Evolutionary conservation across 2,888 invertebrate species (phyloP).

Genomic region (Campaea margaritaria): DNA sequence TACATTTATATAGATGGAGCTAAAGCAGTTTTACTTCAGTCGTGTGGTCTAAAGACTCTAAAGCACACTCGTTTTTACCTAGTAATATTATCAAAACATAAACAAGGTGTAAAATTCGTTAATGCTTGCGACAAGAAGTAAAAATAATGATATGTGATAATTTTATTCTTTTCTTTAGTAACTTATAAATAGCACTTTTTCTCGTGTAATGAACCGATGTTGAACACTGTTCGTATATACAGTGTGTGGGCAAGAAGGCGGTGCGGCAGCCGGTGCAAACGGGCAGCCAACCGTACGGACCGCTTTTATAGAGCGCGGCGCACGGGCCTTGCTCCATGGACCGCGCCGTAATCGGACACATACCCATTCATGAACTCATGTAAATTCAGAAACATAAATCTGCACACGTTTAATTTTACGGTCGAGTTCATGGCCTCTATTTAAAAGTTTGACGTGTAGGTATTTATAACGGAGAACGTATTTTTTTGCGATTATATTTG

Average conservation of each 20-base stretch:
- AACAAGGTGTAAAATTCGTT: no score
- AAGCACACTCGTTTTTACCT: no score
- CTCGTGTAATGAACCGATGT: background rate
- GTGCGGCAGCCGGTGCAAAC: slow-evolving; percentile 14
- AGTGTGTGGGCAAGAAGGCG: background rate
- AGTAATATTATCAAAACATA: no score
- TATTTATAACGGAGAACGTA: background rate
- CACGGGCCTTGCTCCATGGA: slow-evolving; percentile 59
- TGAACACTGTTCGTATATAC: slow-evolving; percentile 4
- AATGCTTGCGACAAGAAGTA: no score
- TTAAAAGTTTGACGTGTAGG: slow-evolving; percentile 27
- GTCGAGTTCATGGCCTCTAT: slow-evolving; percentile 37
- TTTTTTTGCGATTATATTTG: background rate
- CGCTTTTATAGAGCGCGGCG: slow-evolving; percentile 59
- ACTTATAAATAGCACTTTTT: background rate
- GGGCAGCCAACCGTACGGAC: slow-evolving; percentile 48
- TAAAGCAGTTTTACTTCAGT: no score
- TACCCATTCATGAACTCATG: slow-evolving; percentile 42
- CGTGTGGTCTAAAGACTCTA: no score
- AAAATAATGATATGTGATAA: no score
- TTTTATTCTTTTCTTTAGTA: no score
- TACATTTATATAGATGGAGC: no score
- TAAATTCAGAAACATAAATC: slow-evolving; percentile 20
- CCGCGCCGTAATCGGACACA: slow-evolving; percentile 48
- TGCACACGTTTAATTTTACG: slow-evolving; percentile 36